These are phyloP conservation scores for Trinorchestia longiramus DNA, from an alignment of 1,140 invertebrate genomes.

Conservation along the genomic window DNA sequence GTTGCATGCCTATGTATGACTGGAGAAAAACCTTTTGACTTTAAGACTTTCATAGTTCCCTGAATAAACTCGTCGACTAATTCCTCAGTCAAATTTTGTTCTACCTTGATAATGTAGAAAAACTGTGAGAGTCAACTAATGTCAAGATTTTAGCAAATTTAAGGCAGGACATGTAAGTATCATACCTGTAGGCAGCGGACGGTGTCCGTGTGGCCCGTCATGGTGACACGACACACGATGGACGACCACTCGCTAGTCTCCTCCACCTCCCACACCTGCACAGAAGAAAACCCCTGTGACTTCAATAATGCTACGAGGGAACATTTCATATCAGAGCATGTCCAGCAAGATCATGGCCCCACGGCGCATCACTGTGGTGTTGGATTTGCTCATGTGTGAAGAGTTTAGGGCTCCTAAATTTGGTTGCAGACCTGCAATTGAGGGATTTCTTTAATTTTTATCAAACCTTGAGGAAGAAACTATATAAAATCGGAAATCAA, in stretches of 20 bases:
- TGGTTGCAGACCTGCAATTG: neutral
- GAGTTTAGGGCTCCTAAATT: neutral
- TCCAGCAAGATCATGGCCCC: no score
- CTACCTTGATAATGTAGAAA: neutral
- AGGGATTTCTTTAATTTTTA: neutral
- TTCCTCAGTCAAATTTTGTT: neutral
- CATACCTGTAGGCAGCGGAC: constrained; percentile 74
- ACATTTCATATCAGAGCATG: neutral
- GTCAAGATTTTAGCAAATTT: neutral
- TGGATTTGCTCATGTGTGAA: neutral
- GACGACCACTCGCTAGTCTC: constrained; percentile 72
- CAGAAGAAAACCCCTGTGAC: neutral
- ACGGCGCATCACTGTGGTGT: neutral
- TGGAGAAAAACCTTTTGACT: no score
- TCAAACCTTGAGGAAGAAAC: neutral
- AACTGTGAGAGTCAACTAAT: neutral
- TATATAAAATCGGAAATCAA: neutral
- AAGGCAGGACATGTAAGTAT: constrained; percentile 37
- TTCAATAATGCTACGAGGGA: neutral
- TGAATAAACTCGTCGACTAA: no score
- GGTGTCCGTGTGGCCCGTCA: constrained; percentile 73
- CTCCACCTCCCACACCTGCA: constrained; percentile 73
- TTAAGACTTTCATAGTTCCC: no score
- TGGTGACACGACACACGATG: constrained; percentile 75
- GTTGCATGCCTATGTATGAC: no score